Evolutionary conservation across 2,888 invertebrate species (phyloP), one percentile per base, ranked within the genome.

Genomic region (Fragum fragum): DNA sequence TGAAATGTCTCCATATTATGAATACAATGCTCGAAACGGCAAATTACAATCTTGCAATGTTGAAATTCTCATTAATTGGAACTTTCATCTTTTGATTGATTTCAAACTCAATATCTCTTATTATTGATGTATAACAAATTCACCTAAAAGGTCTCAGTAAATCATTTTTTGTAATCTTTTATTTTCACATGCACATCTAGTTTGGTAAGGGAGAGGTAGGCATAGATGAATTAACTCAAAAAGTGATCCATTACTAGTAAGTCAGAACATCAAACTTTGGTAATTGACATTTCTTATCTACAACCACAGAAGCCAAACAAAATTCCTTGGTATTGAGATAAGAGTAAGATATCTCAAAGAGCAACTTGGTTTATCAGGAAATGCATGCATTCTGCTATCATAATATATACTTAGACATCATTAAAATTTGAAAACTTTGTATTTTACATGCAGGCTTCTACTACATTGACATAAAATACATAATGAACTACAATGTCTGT

Each of bases 241-340:
- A 47, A 9, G 47, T 66, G 66, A 66, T 66, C 21, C 36, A 23
- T 66, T 7, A n/a, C 29, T 23, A 42, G 42, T 66, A 66, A 66
- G 66, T 66, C 42, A 66, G 36, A 63, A 63, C 18, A 32, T 29
- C 63, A 63, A 63, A 63, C 28, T 63, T 42, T 39, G 66, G 42
- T 66, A 66, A 39, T 66, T 66, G 66, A 66, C 66, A 66, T 32
- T n/a, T 26, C 66, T 66, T 66, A 66, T 66, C 66, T 42, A 21
- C 18, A n/a, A 16, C 47, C 23, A 42, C 66, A 66, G 66, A 42
- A 26, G 23, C 66, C 42, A 32, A 29, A 18, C 42, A 66, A 36
- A 39, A 66, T 23, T 39, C 29, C 66, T 3, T 7, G 26, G 61
- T n/a, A 42, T 16, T n/a, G 21, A 21, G 39, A 66, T 23, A 42